Evolutionary conservation across 1,140 invertebrate genomes (phyloP).

Genomic region (roundworm (Caenorhabditis elegans)): DNA sequence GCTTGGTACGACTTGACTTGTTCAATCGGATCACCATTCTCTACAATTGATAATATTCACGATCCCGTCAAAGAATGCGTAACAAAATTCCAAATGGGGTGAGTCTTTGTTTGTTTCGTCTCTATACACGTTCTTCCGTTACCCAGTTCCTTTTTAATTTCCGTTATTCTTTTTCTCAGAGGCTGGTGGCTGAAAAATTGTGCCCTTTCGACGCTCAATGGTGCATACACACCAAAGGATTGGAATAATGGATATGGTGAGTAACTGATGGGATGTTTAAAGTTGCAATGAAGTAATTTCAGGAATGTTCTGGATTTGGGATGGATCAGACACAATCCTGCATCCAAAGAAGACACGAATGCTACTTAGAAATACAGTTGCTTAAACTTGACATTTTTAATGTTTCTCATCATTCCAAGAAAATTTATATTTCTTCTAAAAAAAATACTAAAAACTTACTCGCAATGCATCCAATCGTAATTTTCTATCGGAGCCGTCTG

Average conservation of each 20-base stretch:
- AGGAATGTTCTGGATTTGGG: conserved; percentile 32
- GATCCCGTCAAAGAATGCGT: conserved; percentile 29
- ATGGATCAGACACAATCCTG: background rate
- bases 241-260: conserved; percentile 40
- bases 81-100: conserved; percentile 40
- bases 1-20: conserved; percentile 36
- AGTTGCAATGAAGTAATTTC: background rate
- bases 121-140: background rate
- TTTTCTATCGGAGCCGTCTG: conserved; percentile 20
- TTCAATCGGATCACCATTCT: conserved; percentile 34
- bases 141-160: conserved; percentile 6
- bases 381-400: too few relatives aligned
- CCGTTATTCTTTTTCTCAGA: conserved; percentile 16
- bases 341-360: conserved; percentile 25
- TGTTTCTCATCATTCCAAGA: too few relatives aligned
- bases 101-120: background rate
- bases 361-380: background rate
- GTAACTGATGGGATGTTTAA: background rate
- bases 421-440: too few relatives aligned
- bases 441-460: conserved; percentile 4
- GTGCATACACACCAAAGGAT: conserved; percentile 33
- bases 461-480: conserved; percentile 1
- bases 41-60: conserved; percentile 28
- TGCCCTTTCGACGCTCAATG: conserved; percentile 35
- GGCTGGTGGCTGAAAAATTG: conserved; percentile 40